These are phyloP conservation scores for Numenius phaeopus DNA, from an alignment of 2,797 vertebrate genomes.

Conservation along the genomic window DNA sequence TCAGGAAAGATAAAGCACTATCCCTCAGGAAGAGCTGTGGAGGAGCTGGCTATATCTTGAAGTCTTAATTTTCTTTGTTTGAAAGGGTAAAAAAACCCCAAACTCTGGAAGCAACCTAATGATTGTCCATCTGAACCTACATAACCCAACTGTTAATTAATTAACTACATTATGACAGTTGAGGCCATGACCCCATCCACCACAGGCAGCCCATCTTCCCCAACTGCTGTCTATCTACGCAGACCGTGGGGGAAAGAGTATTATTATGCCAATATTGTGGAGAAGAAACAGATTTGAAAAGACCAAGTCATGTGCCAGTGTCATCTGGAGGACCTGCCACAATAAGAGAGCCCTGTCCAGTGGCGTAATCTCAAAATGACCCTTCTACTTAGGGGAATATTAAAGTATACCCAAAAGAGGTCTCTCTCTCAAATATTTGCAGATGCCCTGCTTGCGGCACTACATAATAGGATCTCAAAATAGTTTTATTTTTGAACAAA, in stretches of 20 bases:
- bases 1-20: not conserved
- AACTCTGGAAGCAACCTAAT: not conserved
- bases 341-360: not conserved
- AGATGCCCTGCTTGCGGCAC: not conserved
- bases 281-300: not conserved
- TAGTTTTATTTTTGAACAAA: not conserved
- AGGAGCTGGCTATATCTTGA: not conserved
- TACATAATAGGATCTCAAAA: not conserved
- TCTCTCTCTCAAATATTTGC: not conserved
- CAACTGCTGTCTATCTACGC: not conserved
- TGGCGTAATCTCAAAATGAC: not conserved
- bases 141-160: not conserved
- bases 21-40: not conserved
- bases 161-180: not conserved
- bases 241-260: not conserved
- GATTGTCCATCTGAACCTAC: not conserved
- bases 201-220: not conserved
- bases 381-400: not conserved
- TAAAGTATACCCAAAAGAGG: not conserved
- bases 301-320: fast-evolving
- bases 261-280: not conserved
- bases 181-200: not conserved
- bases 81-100: not conserved
- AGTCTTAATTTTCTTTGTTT: not conserved
- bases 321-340: not conserved